These are phyloP conservation scores for Staurois parvus DNA, from an alignment of 2,797 vertebrate genomes.

Conservation along the genomic window DNA sequence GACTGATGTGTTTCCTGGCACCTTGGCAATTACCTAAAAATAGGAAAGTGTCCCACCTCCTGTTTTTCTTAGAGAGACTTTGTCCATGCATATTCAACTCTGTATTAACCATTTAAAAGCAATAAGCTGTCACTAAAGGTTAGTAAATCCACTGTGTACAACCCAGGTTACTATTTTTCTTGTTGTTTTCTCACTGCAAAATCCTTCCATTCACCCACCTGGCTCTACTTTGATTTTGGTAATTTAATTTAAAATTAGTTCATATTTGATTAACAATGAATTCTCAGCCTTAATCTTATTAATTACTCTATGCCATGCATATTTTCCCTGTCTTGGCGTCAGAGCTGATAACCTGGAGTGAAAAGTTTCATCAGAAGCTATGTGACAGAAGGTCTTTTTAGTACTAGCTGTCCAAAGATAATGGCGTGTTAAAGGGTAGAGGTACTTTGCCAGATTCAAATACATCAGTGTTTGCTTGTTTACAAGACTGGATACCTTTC, in stretches of 20 bases:
- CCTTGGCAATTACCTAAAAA: not conserved
- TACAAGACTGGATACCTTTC: slow-evolving; percentile 47
- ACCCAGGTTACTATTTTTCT: not conserved
- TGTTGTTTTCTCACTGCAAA: not conserved
- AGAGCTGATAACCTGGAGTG: slow-evolving; percentile 32
- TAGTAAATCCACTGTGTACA: not conserved
- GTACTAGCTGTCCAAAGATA: slow-evolving; percentile 51
- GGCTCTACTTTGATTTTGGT: not conserved
- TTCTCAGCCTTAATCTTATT: slow-evolving; percentile 41
- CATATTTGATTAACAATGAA: slow-evolving; percentile 33
- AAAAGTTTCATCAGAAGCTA: slow-evolving; percentile 38
- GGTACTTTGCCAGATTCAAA: slow-evolving; percentile 41
- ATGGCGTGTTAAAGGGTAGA: slow-evolving; percentile 51
- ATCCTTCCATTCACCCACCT: not conserved
- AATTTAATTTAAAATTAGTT: slow-evolving; percentile 27
- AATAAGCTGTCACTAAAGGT: too few relatives aligned
- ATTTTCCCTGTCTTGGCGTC: slow-evolving; percentile 46
- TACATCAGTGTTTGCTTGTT: slow-evolving; percentile 47
- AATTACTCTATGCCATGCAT: slow-evolving; percentile 39
- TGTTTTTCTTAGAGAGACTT: too few relatives aligned
- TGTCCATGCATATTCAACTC: not conserved
- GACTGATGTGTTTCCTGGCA: too few relatives aligned
- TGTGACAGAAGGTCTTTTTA: slow-evolving; percentile 57
- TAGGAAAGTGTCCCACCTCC: not conserved
- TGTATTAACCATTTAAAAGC: not conserved